Evolutionary conservation across 2,888 invertebrate species (phyloP).

Genomic region (Malthinus seriepunctatus): DNA sequence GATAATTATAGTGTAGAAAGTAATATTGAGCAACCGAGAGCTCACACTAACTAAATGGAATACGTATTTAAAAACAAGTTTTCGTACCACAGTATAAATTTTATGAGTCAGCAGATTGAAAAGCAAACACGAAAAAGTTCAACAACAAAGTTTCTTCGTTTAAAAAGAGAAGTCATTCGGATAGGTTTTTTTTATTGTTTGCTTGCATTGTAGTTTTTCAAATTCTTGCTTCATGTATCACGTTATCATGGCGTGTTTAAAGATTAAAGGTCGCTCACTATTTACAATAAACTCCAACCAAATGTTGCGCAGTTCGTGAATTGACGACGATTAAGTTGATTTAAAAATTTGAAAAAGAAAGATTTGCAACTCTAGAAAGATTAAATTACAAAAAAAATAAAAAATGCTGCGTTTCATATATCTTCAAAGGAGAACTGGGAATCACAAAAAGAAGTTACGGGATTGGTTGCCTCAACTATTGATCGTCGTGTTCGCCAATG

Average conservation of each 20-base stretch:
- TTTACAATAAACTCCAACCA: neutral
- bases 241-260: neutral
- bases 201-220: neutral
- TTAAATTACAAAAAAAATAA: conserved; percentile 16
- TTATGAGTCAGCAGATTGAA: neutral
- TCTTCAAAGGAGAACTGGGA: conserved; percentile 23
- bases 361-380: conserved; percentile 19
- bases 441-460: conserved; percentile 15
- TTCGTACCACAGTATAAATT: too few relatives aligned
- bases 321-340: neutral
- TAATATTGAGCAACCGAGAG: conserved; percentile 15
- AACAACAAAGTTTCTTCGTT: conserved; percentile 5
- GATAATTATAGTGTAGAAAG: conserved; percentile 23
- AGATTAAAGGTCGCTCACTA: conserved; percentile 5
- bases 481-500: conserved; percentile 26
- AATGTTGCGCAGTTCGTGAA: neutral
- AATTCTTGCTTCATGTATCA: conserved; percentile 5
- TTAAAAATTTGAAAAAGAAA: conserved; percentile 9
- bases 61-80: too few relatives aligned
- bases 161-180: conserved; percentile 2
- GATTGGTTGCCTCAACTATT: conserved; percentile 28
- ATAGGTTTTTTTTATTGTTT: conserved; percentile 3
- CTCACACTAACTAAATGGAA: neutral
- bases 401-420: conserved; percentile 11
- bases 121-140: neutral